Base-by-base conservation (phyloP, 2,113 vertebrate genomes). In the Gobiocypris rarus region DNA sequence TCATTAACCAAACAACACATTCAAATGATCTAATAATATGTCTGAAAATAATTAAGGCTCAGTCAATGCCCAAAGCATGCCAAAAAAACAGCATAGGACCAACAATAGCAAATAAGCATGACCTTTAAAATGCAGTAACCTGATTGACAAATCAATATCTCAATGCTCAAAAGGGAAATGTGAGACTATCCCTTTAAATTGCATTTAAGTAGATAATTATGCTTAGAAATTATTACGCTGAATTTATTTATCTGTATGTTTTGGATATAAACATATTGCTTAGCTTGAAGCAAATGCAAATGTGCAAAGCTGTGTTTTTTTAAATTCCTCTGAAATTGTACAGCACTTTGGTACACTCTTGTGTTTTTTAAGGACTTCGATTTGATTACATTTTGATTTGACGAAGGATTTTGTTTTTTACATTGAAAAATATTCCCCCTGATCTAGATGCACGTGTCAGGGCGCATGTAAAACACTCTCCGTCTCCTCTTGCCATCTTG, bases 391-490 rank as follows among this genome's bases (percentile, higher is more conserved):
- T 38, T 7, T 38, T 38, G 5, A 38, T 7, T 6, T 38, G 38
- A 31, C n/a, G 7, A 76, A 34, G 1, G 50, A 56, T 5, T 34
- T 17, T 22, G 56, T 76, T 13, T 19, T 22, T 76, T 75, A 5
- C 14, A 26, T 28, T 28, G 14, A 17, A 75, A 17, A 45, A 24
- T n/a, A 45, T 26, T 50, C 24, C 71, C 14, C 0, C 3, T 52
- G 71, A 52, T 22, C 52, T 28, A 58, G 13, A 41, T 41, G 43
- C 59, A 80, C 11, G 38, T 80, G 77, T 50, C 41, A 80, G 76
- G 9, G 58, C 1, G 1, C 58, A 48, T 28, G 13, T 41, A 63
- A 79, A 15, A 43, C 75, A 3, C 75, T 31, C 54, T 19, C 41
- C 4, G n/a, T 79, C 38, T 63, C 26, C 5, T 41, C 13, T 58